Percentiles rank a stretch among this genome's conserved stretches.
phyloP scores from a whole-genome alignment of 2,797 vertebrate species.

The Malacoctenus gilli region DNA sequence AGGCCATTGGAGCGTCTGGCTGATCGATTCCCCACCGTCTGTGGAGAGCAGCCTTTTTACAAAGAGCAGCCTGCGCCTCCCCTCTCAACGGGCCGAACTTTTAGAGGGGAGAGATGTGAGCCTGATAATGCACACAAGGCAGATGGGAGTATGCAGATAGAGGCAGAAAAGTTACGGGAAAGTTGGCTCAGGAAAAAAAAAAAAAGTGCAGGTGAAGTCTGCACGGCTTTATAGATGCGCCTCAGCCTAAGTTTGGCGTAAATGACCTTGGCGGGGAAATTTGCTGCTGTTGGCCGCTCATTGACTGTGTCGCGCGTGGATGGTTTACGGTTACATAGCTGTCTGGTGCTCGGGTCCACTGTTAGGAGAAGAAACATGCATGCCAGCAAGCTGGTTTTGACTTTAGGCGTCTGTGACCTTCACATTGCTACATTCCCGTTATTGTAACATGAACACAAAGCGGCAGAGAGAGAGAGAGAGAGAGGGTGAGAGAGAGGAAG shows the following conservation, averaged over 20 bases:
- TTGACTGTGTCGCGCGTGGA: conserved; percentile 42
- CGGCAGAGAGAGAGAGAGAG: conserved; percentile 52
- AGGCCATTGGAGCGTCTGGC: conserved; percentile 74
- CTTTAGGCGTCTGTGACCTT: conserved; percentile 80
- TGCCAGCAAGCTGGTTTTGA: conserved; percentile 37
- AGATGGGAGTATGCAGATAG: conserved; percentile 69
- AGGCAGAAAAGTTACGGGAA: conserved; percentile 60
- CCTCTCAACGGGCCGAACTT: conserved; percentile 62
- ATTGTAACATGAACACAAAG: conserved; percentile 83
- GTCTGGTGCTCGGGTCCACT: conserved; percentile 49
- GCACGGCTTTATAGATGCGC: conserved; percentile 28
- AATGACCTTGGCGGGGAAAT: conserved; percentile 56
- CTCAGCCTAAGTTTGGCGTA: conserved; percentile 25
- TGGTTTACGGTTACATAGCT: conserved; percentile 66
- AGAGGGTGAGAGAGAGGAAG: conserved; percentile 16
- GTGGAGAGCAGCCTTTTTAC: conserved; percentile 66
- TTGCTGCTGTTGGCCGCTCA: conserved; percentile 29
- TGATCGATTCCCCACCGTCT: conserved; percentile 79
- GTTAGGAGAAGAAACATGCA: conserved; percentile 66
- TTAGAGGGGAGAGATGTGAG: conserved; percentile 65
- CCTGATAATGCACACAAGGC: conserved; percentile 71
- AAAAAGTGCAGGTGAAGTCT: conserved; percentile 33
- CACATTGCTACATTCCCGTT: conserved; percentile 75
- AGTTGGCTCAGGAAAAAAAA: conserved; percentile 36
- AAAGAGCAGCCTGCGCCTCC: conserved; percentile 64